Evolutionary conservation across 2,113 vertebrate species (phyloP), one percentile per base, ranked within the genome.

Genomic region (Entelurus aequoreus): DNA sequence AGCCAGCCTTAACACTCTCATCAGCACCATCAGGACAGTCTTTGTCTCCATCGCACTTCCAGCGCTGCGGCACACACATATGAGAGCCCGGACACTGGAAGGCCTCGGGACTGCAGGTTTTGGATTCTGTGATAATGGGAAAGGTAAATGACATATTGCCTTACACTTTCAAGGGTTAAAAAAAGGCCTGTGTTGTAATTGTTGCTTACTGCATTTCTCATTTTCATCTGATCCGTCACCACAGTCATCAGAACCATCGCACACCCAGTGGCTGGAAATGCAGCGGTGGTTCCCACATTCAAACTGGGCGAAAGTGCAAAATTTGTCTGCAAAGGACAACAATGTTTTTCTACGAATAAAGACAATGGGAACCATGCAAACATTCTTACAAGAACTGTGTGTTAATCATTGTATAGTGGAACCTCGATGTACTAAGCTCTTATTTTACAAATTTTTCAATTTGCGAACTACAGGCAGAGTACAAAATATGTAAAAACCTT

Each of bases 271-370:
- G 75, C 89, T 93, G 78, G 93, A 93, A 90, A 99, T 97, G 84
- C 97, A 99, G 72, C 93, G 93, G 65, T 94, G 94, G 85, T 99
- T 98, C 72, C 86, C 88, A 70, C 97, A 99, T 77, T 98, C 94
- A 0, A 98, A 98, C 89, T 98, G 94, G 57, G 89, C 84, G 0
- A 91, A 90, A 0, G 92, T 90, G 87, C 95, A 98, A 86, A 94
- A 94, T 75, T 95, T 97, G 86, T 97, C 95, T 98, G 36, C 7
- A 63, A 63, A 56, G 4, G 37, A 56, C 13, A 54, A 54, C 53
- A 54, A 15, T 6, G 35, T 37, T 14, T 54, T 35, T 54, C 52
- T 15, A 12, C 14, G 37, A 36, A 8, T 35, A 54, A 7, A 14
- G 51, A 21, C 51, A 52, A 52, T 13, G 11, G 51, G 19, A 11